phyloP scores from a whole-genome alignment of 2,888 invertebrate species.

The Arrhopalites spinosus region DNA sequence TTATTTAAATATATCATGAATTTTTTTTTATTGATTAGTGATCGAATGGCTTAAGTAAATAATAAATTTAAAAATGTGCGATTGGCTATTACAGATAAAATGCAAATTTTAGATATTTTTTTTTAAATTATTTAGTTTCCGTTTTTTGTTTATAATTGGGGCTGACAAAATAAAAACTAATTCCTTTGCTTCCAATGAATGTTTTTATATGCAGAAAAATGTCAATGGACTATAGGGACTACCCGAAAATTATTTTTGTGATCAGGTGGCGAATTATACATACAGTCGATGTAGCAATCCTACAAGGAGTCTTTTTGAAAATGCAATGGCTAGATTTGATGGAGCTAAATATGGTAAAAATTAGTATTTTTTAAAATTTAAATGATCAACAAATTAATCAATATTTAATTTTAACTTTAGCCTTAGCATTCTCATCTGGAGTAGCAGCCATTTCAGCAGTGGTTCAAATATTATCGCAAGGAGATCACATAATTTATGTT shows the following conservation, averaged over 20 bases:
- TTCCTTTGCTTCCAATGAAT: slow-evolving; percentile 20
- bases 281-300: slow-evolving; percentile 96
- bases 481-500: slow-evolving; percentile 65
- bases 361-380: background rate
- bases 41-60: too few relatives aligned
- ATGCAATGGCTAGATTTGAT: slow-evolving; percentile 87
- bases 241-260: background rate
- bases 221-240: background rate
- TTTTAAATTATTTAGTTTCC: too few relatives aligned
- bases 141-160: background rate
- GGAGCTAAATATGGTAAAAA: slow-evolving; percentile 75
- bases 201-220: slow-evolving; percentile 29
- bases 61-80: too few relatives aligned
- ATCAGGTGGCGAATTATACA: slow-evolving; percentile 73
- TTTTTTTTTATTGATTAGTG: background rate
- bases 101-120: too few relatives aligned
- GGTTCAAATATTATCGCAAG: slow-evolving; percentile 62
- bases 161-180: slow-evolving; percentile 17
- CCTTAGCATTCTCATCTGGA: slow-evolving; percentile 63
- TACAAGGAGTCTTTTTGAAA: slow-evolving; percentile 83
- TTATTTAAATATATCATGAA: background rate
- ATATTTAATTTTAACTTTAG: slow-evolving; percentile 31
- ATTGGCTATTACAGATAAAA: too few relatives aligned
- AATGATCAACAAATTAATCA: too few relatives aligned
- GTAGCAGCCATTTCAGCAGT: slow-evolving; percentile 63